A percentile compares a stretch with the other conserved stretches of the same genome.
phyloP scores from a whole-genome alignment of 2,797 vertebrate genomes.

The Galaxias olidus region DNA sequence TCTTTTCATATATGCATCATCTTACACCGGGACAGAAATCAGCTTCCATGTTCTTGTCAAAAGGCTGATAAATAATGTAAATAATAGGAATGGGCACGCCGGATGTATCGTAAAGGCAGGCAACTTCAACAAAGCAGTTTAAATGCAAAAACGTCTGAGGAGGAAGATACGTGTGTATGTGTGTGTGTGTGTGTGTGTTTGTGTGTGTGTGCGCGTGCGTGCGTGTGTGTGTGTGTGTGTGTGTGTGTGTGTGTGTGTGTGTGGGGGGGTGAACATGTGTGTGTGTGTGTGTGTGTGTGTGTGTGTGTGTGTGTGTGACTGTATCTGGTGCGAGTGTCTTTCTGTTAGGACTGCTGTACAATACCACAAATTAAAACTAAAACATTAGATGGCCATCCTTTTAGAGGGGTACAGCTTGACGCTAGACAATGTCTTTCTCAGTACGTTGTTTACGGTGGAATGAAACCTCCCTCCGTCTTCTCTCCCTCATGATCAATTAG shows the following conservation, averaged over 20 bases:
- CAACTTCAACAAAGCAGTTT: conserved; percentile 12
- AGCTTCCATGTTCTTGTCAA: conserved; percentile 4
- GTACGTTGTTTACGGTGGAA: neutral
- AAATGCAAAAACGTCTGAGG: conserved; percentile 25
- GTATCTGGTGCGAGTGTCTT: neutral
- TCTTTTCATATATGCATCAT: conserved; percentile 7
- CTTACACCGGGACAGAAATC: conserved; percentile 19
- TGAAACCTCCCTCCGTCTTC: neutral
- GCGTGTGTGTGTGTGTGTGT: neutral
- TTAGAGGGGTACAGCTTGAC: neutral
- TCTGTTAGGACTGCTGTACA: neutral
- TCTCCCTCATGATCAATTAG: neutral
- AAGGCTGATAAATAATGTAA: conserved; percentile 34
- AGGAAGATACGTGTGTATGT: conserved; percentile 7
- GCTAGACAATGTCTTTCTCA: neutral
- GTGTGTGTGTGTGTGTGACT: neutral
- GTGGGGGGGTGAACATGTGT: neutral
- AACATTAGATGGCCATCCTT: neutral
- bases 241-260: neutral
- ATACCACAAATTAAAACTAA: neutral
- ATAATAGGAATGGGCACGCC: conserved; percentile 8
- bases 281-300: neutral
- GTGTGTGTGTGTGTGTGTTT: neutral
- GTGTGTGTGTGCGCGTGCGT: neutral
- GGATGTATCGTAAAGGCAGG: conserved; percentile 2